Conservation (phyloP, 2,113 vertebrate genomes). For the Pantherophis guttatus region DNA sequence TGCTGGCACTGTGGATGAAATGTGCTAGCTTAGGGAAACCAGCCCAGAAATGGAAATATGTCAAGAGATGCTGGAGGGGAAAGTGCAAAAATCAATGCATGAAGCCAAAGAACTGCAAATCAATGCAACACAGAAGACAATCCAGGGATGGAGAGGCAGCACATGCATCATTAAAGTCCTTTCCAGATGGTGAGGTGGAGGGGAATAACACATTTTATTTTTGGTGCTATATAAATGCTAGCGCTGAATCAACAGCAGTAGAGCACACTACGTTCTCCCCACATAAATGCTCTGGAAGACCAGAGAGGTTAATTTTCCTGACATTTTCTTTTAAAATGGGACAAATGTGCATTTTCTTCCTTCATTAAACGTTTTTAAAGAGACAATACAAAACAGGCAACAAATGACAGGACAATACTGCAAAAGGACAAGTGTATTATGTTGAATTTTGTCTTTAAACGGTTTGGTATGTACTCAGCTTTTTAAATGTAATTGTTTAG, state of each 20-base stretch:
- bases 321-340: neutral
- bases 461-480: neutral
- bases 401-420: neutral
- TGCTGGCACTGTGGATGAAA: neutral
- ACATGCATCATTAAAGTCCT: neutral
- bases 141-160: neutral
- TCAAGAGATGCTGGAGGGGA: neutral
- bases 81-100: constrained; percentile 1
- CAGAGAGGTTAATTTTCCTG: neutral
- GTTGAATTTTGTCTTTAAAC: neutral
- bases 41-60: neutral
- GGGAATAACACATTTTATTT: constrained; percentile 9
- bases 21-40: neutral
- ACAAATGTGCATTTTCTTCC: neutral
- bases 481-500: neutral
- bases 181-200: neutral
- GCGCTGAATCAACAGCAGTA: neutral
- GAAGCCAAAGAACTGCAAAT: constrained; percentile 16
- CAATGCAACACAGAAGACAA: neutral
- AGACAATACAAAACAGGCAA: neutral
- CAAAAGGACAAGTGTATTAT: neutral
- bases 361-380: neutral
- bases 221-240: neutral
- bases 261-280: neutral
- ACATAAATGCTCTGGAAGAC: neutral